Evolutionary conservation across 2,888 invertebrate genomes (phyloP).

Genomic region (Agrotis exclamationis): DNA sequence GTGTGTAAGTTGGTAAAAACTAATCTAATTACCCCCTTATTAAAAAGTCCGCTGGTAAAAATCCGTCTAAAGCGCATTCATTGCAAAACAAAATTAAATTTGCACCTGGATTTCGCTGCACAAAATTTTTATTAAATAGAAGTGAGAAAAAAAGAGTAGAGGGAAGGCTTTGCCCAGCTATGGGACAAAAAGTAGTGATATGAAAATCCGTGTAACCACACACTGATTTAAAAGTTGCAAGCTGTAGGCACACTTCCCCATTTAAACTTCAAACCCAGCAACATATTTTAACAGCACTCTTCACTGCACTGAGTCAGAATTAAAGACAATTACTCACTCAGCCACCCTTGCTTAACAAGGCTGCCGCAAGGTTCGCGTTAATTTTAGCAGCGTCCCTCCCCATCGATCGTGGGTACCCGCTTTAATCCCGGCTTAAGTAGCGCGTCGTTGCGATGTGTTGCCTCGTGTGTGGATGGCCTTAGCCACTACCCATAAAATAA

Average conservation of each 20-base stretch:
- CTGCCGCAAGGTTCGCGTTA: constrained; percentile 61
- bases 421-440: constrained; percentile 59
- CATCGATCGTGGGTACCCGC: constrained; percentile 59
- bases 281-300: constrained; percentile 43
- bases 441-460: constrained; percentile 41
- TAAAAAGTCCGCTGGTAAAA: too few species aligned
- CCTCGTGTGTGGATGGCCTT: constrained; percentile 38
- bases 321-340: constrained; percentile 57
- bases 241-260: neutral
- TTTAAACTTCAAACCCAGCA: constrained; percentile 8
- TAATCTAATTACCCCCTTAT: too few species aligned
- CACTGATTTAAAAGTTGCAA: too few species aligned
- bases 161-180: too few species aligned
- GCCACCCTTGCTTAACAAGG: constrained; percentile 54
- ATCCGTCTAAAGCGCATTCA: too few species aligned
- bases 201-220: too few species aligned
- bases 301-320: constrained; percentile 46
- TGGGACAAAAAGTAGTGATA: too few species aligned
- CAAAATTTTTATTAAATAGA: too few species aligned
- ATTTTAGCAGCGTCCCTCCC: constrained; percentile 55
- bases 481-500: constrained; percentile 43
- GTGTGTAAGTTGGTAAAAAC: too few species aligned
- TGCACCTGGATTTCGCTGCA: too few species aligned
- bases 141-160: too few species aligned
- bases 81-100: too few species aligned